Percentiles rank a stretch among this genome's conserved stretches.
phyloP scores from a whole-genome alignment of 92 coral and sea anemone genomes.

The Bergia puertoricense region DNA sequence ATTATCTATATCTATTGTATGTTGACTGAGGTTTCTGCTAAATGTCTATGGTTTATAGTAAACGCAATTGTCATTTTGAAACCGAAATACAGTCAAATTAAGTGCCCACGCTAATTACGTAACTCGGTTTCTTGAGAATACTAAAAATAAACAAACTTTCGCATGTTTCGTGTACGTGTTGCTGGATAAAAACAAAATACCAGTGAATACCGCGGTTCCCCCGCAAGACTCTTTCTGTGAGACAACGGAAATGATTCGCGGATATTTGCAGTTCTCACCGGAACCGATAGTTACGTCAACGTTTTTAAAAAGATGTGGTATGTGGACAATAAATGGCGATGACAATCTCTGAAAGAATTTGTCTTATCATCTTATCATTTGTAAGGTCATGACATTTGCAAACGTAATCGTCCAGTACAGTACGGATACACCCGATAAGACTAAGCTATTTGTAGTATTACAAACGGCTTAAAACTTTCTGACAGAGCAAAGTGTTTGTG shows the following conservation, averaged over 20 bases:
- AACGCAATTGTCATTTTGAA: no score
- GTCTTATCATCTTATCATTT: conserved; percentile 9
- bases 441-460: background rate
- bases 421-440: background rate
- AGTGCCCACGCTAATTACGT: no score
- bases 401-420: conserved; percentile 5
- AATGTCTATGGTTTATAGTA: no score
- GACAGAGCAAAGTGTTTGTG: background rate
- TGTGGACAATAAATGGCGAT: background rate
- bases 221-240: background rate
- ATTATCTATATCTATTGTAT: no score
- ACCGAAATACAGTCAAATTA: no score
- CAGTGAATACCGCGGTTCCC: background rate
- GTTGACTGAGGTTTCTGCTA: no score
- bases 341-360: conserved; percentile 20
- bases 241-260: background rate
- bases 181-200: no score
- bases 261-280: background rate
- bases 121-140: no score
- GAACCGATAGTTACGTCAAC: conserved; percentile 17
- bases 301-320: background rate
- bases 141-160: no score
- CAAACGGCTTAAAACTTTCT: background rate
- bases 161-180: no score
- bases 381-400: conserved; percentile 3